Evolutionary conservation across 2,888 invertebrate species (phyloP), one percentile per base, ranked within the genome.

Genomic region (Thymelicus lineola): DNA sequence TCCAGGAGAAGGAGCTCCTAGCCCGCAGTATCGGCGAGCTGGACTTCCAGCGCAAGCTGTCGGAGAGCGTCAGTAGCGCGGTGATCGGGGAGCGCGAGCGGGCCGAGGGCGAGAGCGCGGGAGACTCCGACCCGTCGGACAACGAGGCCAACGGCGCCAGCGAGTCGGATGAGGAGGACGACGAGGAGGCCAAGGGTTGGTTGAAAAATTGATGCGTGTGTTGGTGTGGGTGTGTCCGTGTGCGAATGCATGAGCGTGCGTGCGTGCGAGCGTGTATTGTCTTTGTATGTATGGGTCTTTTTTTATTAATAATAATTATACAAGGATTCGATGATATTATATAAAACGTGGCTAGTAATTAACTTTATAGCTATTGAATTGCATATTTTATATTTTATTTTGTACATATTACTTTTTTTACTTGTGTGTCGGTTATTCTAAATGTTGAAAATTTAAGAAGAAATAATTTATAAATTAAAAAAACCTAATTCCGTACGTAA

Each of bases 131-230:
- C 53, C 92, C 91, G n/a, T 90, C 91, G 6, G 95, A 95, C 48
- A 95, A 94, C 9, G 95, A 95, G 38, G 95, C 94, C 0, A 95
- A 95, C 57, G 83, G 80, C 1, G 95, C 95, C 53, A 87, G 86
- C 15, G 95, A 95, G 9, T 94, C 94, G 15, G 94, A 94, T 65
- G 68, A 69, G 7, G 69, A 69, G 46, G 95, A 95, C 0, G 96
- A 95, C 78, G 94, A 95, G 1, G 96, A 96, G 81, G 94, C 94
- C 76, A 94, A 92, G 86, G 90, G 94, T 94, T 75, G 66, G 66
- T 50, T 28, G 28, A n/a, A n/a, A n/a, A n/a, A n/a, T n/a, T n/a
- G n/a, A n/a, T n/a, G n/a, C n/a, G 38, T 46, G 4, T 12, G 38
- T 17, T 15, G 17, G 0, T 42, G 42, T 0, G 28, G 28, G 28